Conservation (phyloP, 2,113 vertebrate genomes). For the Catharus fuscescens region DNA sequence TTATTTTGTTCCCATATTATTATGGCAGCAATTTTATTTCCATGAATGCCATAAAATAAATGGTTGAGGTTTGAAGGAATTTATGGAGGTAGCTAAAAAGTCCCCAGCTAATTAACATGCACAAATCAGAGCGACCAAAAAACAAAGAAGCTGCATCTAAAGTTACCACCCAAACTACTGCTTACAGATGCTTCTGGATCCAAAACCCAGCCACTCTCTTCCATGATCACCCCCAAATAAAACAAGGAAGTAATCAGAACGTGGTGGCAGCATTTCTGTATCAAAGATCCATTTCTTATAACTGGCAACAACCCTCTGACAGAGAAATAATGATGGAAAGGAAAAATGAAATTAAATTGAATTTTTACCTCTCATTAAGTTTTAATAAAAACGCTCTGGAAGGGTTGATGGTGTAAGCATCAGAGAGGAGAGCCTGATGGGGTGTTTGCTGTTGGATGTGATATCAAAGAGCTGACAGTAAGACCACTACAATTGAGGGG, state of each 20-base stretch:
- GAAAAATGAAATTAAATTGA: background rate
- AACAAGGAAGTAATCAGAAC: background rate
- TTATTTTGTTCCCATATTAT: background rate
- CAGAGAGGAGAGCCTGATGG: background rate
- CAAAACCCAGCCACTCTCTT: background rate
- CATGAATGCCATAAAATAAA: background rate
- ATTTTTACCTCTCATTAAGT: background rate
- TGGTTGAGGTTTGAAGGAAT: background rate
- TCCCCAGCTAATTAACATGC: background rate
- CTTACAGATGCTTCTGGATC: background rate
- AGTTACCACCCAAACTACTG: background rate
- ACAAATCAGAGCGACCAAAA: background rate
- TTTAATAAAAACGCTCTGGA: background rate
- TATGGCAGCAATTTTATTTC: background rate
- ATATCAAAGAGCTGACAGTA: background rate
- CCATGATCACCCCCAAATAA: background rate
- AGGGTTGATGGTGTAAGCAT: background rate
- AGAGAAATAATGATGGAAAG: background rate
- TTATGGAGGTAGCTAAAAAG: background rate
- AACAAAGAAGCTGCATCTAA: background rate
- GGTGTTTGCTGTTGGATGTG: background rate
- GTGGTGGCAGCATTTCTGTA: background rate
- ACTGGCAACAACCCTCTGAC: background rate
- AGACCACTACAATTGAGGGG: fast-evolving
- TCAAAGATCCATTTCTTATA: background rate